phyloP scores from a whole-genome alignment of 2,113 vertebrate species.

The Solea solea region DNA sequence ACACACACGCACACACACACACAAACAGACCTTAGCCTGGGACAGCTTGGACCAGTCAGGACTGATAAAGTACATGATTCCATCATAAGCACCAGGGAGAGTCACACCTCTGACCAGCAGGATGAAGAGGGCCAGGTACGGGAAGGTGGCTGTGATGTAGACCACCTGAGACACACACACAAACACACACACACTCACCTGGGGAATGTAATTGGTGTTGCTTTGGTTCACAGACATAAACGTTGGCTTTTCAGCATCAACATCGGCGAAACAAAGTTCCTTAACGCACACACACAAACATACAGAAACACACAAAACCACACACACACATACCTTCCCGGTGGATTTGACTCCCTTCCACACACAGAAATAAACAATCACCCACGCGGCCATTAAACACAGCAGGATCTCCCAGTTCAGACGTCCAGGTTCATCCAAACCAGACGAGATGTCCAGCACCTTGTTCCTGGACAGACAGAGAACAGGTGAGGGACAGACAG shows the following conservation, averaged over 20 bases:
- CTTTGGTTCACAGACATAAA: not conserved
- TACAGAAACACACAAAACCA: no score
- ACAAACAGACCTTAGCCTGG: conserved; percentile 76
- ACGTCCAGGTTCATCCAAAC: conserved; percentile 72
- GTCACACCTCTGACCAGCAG: conserved; percentile 83
- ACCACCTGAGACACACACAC: conserved; percentile 76
- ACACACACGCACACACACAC: no score
- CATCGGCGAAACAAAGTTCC: no score
- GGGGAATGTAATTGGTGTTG: no score
- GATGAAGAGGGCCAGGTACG: conserved; percentile 83
- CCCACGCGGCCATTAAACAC: conserved; percentile 83
- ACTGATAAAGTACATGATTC: conserved; percentile 84
- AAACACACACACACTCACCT: no score
- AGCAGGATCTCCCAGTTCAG: conserved; percentile 83
- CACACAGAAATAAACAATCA: conserved; percentile 86
- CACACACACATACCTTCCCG: conserved; percentile 75
- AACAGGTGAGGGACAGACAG: not conserved
- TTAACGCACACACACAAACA: no score
- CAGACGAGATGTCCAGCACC: conserved; percentile 82
- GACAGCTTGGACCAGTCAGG: conserved; percentile 84
- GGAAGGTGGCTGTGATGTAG: conserved; percentile 85
- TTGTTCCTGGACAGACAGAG: conserved; percentile 74
- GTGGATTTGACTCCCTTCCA: conserved; percentile 89
- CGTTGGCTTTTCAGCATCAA: no score
- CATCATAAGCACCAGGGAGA: conserved; percentile 79